Conservation (phyloP, 2,113 vertebrate species). For the Tapirus terrestris region DNA sequence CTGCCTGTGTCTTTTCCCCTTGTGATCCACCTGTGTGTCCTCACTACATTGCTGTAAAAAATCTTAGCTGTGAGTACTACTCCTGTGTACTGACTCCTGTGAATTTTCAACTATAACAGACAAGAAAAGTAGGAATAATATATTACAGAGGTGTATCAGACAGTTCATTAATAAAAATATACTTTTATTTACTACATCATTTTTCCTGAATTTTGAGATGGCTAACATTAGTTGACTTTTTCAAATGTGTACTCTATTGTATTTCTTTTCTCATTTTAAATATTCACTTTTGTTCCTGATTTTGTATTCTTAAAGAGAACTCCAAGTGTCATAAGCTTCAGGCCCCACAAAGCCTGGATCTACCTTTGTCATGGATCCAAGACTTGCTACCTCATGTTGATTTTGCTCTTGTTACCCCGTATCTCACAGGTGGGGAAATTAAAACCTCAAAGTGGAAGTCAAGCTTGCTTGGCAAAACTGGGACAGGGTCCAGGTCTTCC, state of each 20-base stretch:
- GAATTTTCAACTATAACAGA: not conserved
- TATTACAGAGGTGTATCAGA: not conserved
- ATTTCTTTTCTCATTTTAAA: not conserved
- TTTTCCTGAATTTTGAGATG: conserved; percentile 15
- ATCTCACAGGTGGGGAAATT: not conserved
- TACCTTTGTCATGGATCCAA: not conserved
- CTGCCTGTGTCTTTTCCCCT: not conserved
- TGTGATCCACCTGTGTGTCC: not conserved
- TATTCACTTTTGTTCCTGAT: not conserved
- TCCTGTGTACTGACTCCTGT: not conserved
- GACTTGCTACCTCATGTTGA: not conserved
- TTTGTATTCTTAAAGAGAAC: not conserved
- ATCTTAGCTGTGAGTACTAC: not conserved
- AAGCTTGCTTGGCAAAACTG: not conserved
- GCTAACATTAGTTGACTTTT: not conserved
- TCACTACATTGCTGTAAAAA: not conserved
- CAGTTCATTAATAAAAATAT: not conserved
- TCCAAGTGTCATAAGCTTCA: not conserved
- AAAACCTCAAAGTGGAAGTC: not conserved
- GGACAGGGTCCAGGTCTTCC: not conserved
- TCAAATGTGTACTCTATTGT: not conserved
- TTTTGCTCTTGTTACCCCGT: not conserved
- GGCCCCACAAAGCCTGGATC: not conserved
- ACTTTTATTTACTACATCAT: not conserved
- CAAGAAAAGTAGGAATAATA: not conserved